phyloP scores from a whole-genome alignment of 1,140 invertebrate species.

The Bombus picipes region DNA sequence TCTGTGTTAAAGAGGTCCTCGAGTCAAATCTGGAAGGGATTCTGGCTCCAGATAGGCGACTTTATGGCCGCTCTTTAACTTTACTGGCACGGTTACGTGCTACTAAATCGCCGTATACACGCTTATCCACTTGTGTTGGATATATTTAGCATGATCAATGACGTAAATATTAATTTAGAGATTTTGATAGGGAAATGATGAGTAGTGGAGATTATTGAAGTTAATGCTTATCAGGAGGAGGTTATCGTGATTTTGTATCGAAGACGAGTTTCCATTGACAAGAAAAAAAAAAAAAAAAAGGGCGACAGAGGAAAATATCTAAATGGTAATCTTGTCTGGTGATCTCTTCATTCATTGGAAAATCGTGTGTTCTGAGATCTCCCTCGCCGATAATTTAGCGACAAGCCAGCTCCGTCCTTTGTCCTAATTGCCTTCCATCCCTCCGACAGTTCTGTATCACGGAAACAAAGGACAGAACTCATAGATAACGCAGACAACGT shows the following conservation, averaged over 20 bases:
- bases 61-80: constrained; percentile 13
- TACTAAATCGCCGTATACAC: constrained; percentile 8
- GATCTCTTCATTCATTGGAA: not conserved
- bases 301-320: not conserved
- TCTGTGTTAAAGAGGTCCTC: constrained; percentile 27
- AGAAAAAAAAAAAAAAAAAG: not conserved
- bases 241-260: not conserved
- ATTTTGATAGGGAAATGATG: not conserved
- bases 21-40: constrained; percentile 25
- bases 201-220: not conserved
- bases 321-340: not conserved
- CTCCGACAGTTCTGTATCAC: not conserved
- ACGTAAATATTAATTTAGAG: constrained; percentile 32
- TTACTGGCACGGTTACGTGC: constrained; percentile 12
- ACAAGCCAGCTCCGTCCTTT: constrained; percentile 31
- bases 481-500: not conserved
- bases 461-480: not conserved
- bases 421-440: constrained; percentile 2
- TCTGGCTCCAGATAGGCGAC: constrained; percentile 14
- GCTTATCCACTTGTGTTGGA: constrained; percentile 1
- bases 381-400: constrained; percentile 13
- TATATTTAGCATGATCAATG: constrained; percentile 19
- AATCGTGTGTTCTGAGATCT: constrained; percentile 2
- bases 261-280: not conserved
- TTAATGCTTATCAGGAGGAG: not conserved